Conservation (phyloP, 2,113 vertebrate genomes). For the Callipepla californica region DNA sequence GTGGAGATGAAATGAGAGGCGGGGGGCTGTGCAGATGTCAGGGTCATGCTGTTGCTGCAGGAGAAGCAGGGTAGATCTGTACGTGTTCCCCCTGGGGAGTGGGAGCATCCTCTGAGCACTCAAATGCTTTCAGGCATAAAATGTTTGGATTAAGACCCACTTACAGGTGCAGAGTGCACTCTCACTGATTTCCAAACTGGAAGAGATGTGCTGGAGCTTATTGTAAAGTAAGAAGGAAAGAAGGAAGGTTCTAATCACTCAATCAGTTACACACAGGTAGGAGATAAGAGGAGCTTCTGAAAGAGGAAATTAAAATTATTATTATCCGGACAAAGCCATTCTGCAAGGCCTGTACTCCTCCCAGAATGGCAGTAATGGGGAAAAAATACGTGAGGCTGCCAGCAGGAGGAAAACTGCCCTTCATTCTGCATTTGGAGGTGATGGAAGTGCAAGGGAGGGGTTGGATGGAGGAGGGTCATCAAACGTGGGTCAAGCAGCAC, state of each 20-base stretch:
- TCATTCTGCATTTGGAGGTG: neutral
- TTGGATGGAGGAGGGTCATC: neutral
- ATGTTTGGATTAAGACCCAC: conserved; percentile 61
- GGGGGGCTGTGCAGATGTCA: neutral
- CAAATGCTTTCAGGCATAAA: conserved; percentile 13
- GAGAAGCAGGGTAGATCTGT: neutral
- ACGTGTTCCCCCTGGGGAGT: neutral
- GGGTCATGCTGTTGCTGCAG: neutral
- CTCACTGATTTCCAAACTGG: conserved; percentile 11
- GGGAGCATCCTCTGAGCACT: conserved; percentile 35
- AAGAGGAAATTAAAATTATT: conserved; percentile 8
- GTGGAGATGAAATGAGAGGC: neutral
- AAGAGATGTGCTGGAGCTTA: conserved; percentile 38
- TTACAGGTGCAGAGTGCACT: conserved; percentile 33
- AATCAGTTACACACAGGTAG: neutral
- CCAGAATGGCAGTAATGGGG: neutral
- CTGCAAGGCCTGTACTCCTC: neutral
- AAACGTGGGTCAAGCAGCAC: neutral
- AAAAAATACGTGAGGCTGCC: neutral
- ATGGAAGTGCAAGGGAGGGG: neutral
- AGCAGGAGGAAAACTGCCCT: neutral
- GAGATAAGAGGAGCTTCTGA: conserved; percentile 24
- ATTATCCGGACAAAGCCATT: conserved; percentile 18
- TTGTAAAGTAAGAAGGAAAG: conserved; percentile 17
- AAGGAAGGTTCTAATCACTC: neutral